Percentiles rank a stretch among this genome's conserved stretches.
Conservation (phyloP, 2,797 vertebrate genomes). For the Urophycis tenuis region DNA sequence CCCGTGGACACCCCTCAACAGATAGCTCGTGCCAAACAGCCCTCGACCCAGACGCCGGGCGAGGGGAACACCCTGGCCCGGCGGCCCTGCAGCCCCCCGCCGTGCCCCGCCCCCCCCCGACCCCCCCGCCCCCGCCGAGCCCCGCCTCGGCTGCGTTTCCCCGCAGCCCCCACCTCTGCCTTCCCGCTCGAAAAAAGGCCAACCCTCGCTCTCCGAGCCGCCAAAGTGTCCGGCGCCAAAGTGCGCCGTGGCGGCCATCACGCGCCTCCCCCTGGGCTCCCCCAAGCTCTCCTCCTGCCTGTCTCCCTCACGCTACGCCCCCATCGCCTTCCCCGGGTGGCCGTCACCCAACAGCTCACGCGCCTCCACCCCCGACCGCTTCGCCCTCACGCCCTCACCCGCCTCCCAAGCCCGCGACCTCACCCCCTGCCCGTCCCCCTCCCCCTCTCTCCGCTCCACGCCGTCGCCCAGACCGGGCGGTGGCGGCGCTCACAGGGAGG, state of each 20-base stretch:
- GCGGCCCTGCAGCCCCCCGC: neutral
- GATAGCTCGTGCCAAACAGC: neutral
- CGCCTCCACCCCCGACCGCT: constrained; percentile 40
- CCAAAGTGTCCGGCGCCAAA: neutral
- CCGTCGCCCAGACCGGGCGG: constrained; percentile 73
- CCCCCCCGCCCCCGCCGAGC: neutral
- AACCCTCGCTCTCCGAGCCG: neutral
- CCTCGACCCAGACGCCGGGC: neutral
- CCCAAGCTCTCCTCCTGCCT: constrained; percentile 26
- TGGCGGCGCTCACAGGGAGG: constrained; percentile 70
- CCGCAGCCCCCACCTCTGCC: constrained; percentile 2
- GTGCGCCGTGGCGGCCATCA: neutral
- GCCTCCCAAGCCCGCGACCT: constrained; percentile 50
- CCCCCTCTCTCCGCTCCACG: constrained; percentile 64
- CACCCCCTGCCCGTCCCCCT: constrained; percentile 61
- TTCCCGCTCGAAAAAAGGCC: neutral
- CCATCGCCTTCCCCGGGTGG: constrained; percentile 48
- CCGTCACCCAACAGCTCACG: constrained; percentile 59
- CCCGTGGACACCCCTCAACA: neutral
- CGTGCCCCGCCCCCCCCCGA: neutral
- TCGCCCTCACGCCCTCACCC: constrained; percentile 60
- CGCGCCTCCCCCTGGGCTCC: neutral
- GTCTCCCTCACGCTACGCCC: constrained; percentile 55
- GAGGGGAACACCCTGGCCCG: neutral
- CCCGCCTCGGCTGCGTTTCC: neutral